These are phyloP conservation scores for Micromussa lordhowensis DNA, from an alignment of 92 coral and sea anemone genomes.

Conservation along the genomic window DNA sequence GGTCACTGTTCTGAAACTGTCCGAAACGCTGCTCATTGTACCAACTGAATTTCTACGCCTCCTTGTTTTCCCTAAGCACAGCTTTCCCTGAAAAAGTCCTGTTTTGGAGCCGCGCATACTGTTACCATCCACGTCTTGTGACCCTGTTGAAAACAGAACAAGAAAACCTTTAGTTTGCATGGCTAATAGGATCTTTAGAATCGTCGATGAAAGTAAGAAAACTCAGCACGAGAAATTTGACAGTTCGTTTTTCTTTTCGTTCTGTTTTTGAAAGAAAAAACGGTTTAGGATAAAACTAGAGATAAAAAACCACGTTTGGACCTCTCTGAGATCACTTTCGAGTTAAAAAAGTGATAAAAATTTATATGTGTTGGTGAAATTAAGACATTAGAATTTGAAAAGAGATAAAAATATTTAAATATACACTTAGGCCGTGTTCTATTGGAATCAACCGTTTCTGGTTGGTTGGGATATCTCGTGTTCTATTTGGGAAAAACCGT, in stretches of 20 bases:
- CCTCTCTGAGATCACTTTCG: too few relatives aligned
- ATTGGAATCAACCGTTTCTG: too few relatives aligned
- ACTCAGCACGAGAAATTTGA: neutral
- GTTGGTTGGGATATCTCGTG: too few relatives aligned
- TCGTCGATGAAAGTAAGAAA: neutral
- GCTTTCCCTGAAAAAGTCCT: slow-evolving; percentile 10
- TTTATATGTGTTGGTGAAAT: too few relatives aligned
- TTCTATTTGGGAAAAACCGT: too few relatives aligned
- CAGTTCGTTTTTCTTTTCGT: neutral
- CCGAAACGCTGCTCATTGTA: slow-evolving; percentile 45
- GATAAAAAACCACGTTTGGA: too few relatives aligned
- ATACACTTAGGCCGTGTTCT: too few relatives aligned
- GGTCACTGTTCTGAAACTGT: slow-evolving; percentile 73
- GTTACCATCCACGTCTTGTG: slow-evolving; percentile 14
- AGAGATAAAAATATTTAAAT: too few relatives aligned
- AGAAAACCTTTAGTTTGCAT: neutral
- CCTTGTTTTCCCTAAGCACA: slow-evolving; percentile 6
- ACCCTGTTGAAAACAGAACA: slow-evolving; percentile 13
- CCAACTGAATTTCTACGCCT: slow-evolving; percentile 30
- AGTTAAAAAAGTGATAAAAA: too few relatives aligned
- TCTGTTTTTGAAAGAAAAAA: neutral
- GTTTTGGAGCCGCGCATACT: neutral
- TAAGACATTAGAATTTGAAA: too few relatives aligned
- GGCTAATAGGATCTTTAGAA: too few relatives aligned
- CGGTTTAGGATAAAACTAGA: too few relatives aligned